These are phyloP conservation scores for Chaitophorus viminalis DNA, from an alignment of 2,888 invertebrate species.

Conservation along the genomic window DNA sequence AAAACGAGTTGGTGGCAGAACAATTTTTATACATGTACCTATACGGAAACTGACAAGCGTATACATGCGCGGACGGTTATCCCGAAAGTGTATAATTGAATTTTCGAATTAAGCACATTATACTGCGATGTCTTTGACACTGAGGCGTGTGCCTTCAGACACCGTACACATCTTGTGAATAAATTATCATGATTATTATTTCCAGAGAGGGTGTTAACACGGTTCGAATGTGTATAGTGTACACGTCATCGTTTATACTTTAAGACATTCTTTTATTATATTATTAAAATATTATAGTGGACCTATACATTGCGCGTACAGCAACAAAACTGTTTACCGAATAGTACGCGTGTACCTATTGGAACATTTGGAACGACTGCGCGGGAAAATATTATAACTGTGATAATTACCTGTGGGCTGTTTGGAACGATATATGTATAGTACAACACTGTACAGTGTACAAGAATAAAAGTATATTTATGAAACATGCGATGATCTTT, in stretches of 20 bases:
- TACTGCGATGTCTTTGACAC: conserved; percentile 1
- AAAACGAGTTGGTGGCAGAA: conserved; percentile 6
- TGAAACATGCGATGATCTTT: no score
- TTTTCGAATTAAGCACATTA: conserved; percentile 45
- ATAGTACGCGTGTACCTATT: no score
- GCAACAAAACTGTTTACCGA: no score
- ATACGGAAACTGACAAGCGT: not conserved
- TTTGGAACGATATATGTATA: no score
- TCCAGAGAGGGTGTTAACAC: conserved; percentile 14
- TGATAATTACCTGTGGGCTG: no score
- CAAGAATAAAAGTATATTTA: no score
- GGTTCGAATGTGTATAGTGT: not conserved
- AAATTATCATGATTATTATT: not conserved
- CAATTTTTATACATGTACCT: not conserved
- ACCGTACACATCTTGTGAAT: not conserved
- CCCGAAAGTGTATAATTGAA: conserved; percentile 40
- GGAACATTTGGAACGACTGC: no score
- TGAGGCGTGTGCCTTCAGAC: not conserved
- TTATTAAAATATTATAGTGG: not conserved
- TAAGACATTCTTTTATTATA: not conserved
- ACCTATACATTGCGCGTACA: no score
- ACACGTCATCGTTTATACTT: not conserved
- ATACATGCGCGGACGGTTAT: conserved; percentile 1
- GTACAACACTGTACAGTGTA: no score
- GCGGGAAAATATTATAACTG: no score